Percentiles rank a stretch among this genome's conserved stretches.
These are phyloP conservation scores for Oedothorax gibbosus DNA, from an alignment of 1,140 invertebrate genomes.

Conservation along the genomic window DNA sequence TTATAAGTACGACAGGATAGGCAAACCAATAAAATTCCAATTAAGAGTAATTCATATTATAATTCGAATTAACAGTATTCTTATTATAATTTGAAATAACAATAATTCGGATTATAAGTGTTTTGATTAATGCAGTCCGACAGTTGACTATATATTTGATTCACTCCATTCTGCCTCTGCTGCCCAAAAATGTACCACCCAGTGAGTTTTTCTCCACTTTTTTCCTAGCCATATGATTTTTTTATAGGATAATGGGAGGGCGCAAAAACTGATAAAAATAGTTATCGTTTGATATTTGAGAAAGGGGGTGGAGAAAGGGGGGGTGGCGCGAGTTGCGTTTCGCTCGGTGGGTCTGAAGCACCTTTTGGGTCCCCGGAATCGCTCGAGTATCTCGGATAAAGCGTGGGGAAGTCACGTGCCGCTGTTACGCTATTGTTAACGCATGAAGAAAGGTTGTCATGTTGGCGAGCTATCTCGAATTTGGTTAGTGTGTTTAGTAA, in stretches of 20 bases:
- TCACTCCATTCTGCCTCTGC: too few species aligned
- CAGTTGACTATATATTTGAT: too few species aligned
- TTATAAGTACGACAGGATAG: too few species aligned
- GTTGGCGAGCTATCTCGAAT: constrained; percentile 22
- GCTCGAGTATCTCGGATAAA: constrained; percentile 43
- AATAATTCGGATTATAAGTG: too few species aligned
- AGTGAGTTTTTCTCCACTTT: constrained; percentile 1
- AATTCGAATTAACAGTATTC: too few species aligned
- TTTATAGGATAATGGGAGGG: too few species aligned
- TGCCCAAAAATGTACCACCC: background rate
- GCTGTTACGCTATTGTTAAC: constrained; percentile 37
- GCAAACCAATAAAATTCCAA: too few species aligned
- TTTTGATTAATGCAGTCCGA: too few species aligned
- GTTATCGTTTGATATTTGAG: background rate
- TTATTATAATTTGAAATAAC: too few species aligned
- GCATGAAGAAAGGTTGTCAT: background rate
- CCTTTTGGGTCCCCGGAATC: constrained; percentile 39
- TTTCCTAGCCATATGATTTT: background rate
- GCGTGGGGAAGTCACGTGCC: constrained; percentile 44
- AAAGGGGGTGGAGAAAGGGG: background rate
- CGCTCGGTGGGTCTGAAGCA: constrained; percentile 53
- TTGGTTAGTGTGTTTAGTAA: background rate
- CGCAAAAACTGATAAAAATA: too few species aligned
- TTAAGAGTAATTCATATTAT: too few species aligned
- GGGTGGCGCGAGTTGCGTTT: constrained; percentile 42